A percentile compares a stretch with the other conserved stretches of the same genome.
Evolutionary conservation across 2,113 vertebrate genomes (phyloP).

Genomic region (Paradisaea rubra): DNA sequence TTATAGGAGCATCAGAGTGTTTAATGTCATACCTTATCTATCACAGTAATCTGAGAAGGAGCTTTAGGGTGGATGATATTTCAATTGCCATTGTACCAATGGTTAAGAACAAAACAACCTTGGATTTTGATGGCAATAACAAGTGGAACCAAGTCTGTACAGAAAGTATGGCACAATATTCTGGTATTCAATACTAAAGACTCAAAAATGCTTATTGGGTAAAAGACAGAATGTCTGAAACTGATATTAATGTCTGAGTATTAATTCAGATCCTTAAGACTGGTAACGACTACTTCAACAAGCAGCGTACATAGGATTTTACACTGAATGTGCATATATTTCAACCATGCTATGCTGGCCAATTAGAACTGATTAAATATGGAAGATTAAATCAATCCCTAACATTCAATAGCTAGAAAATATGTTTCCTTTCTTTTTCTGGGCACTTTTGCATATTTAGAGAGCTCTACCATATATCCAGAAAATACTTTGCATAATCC

Average conservation of each 20-base stretch:
- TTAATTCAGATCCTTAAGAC: neutral
- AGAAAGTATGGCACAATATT: neutral
- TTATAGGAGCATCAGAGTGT: neutral
- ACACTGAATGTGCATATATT: neutral
- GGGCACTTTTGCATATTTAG: neutral
- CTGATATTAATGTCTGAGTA: neutral
- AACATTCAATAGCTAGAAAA: neutral
- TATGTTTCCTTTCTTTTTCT: neutral
- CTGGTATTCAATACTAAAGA: neutral
- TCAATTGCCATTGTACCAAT: neutral
- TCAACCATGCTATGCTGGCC: neutral
- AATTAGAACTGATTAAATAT: neutral
- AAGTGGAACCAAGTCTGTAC: neutral
- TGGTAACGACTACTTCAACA: neutral
- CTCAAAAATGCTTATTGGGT: neutral
- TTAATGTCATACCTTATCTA: neutral
- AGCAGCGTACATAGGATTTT: neutral
- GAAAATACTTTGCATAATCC: conserved; percentile 3
- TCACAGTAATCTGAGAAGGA: neutral
- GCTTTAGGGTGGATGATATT: neutral
- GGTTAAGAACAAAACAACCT: neutral
- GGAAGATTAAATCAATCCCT: neutral
- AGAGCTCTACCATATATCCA: neutral
- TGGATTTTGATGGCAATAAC: neutral
- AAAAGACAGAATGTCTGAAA: neutral